These are phyloP conservation scores for Cremastobaeus sp. DNA, from an alignment of 2,888 invertebrate species.

Conservation along the genomic window DNA sequence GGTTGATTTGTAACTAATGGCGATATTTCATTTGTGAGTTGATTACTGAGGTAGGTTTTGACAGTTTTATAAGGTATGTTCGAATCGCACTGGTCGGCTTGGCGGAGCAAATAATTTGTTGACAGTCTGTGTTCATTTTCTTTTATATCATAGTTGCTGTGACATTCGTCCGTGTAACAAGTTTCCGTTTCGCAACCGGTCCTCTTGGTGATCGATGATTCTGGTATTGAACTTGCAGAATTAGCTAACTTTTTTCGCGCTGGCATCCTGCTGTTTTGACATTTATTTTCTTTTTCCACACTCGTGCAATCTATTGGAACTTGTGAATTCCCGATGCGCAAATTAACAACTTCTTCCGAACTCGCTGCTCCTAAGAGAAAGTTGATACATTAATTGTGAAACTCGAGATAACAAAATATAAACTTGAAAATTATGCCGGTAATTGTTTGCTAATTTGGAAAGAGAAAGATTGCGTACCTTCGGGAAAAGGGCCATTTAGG, in stretches of 20 bases:
- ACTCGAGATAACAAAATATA: not conserved
- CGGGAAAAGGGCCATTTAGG: not conserved
- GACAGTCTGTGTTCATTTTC: constrained; percentile 22
- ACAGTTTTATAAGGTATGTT: constrained; percentile 33
- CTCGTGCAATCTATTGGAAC: constrained; percentile 38
- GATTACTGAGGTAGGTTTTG: constrained; percentile 23
- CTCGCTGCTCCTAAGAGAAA: constrained; percentile 59
- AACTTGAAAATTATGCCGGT: not conserved
- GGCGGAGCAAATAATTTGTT: constrained; percentile 13
- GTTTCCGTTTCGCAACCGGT: constrained; percentile 5
- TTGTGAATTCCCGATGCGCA: constrained; percentile 58
- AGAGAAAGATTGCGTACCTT: not conserved
- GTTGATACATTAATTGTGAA: constrained; percentile 13
- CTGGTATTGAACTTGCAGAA: constrained; percentile 10
- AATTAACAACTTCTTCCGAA: constrained; percentile 59
- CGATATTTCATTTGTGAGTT: constrained; percentile 31
- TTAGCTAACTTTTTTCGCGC: constrained; percentile 15
- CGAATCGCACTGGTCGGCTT: constrained; percentile 21
- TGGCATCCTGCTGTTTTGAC: constrained; percentile 16
- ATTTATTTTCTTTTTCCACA: constrained; percentile 31
- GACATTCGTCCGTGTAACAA: constrained; percentile 10
- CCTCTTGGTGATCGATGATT: constrained; percentile 14
- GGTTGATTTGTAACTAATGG: constrained; percentile 6
- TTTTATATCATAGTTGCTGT: constrained; percentile 3
- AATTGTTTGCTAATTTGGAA: not conserved